These are phyloP conservation scores for Rhynchotus rufescens DNA, from an alignment of 2,797 vertebrate species.

Conservation along the genomic window DNA sequence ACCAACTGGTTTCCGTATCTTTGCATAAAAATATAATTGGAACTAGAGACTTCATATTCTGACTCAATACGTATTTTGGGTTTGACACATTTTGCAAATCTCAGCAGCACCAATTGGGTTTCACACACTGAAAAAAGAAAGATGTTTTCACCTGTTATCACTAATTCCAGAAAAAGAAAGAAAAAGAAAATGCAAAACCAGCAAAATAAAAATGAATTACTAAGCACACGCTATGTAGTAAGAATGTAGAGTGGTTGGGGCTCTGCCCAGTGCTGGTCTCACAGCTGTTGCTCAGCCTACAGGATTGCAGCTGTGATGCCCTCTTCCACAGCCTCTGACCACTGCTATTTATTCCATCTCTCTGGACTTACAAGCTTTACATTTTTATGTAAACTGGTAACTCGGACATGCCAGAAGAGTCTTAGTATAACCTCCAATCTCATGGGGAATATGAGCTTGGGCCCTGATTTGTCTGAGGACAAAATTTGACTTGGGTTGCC, in stretches of 20 bases:
- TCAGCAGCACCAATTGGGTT: background rate
- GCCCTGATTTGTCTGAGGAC: background rate
- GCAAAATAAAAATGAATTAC: background rate
- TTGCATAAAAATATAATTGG: background rate
- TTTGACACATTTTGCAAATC: conserved; percentile 7
- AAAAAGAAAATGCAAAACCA: background rate
- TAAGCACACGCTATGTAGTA: background rate
- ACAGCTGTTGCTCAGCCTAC: background rate
- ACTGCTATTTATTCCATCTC: background rate
- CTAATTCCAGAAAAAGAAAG: background rate
- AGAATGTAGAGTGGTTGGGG: background rate
- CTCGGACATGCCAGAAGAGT: background rate
- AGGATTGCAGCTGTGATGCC: background rate
- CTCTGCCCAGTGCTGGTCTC: background rate
- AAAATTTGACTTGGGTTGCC: background rate
- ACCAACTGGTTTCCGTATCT: background rate
- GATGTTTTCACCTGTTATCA: background rate
- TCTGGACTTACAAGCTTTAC: background rate
- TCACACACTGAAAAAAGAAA: background rate
- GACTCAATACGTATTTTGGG: background rate
- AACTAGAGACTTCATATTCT: background rate
- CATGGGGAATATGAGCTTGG: background rate
- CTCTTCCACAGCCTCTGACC: background rate
- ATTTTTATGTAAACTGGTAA: background rate
- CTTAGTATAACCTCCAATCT: background rate